Evolutionary conservation across 2,888 invertebrate genomes (phyloP), one percentile per base, ranked within the genome.

Genomic region (Cerastoderma edule): DNA sequence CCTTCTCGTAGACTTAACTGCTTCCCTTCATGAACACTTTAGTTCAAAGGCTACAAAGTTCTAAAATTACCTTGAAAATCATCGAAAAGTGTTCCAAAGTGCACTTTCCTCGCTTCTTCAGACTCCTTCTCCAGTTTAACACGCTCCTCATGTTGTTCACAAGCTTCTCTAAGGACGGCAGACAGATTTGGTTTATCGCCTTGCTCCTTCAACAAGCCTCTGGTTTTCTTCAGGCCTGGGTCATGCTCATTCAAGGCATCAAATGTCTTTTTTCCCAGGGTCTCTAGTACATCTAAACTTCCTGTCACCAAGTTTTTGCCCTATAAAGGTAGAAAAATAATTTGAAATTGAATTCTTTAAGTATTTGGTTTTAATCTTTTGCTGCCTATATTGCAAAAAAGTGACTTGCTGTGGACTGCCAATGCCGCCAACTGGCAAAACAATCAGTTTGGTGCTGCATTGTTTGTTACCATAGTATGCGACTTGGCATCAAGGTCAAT

Each of bases 201-300:
- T 57, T 85, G 79, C 13, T 88, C 87, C 54, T 82, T 84, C 3
- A 96, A 93, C 87, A 96, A 94, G 48, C 95, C 93, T 89, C 96
- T 96, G 88, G 96, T 96, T 48, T 84, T 86, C 85, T 95, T 96
- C 22, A 97, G 93, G 0, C 97, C 96, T 0, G 97, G 97, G 93
- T 98, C 98, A 33, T 97, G 97, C 74, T 98, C 97, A 91, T 97
- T 97, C 0, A 98, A 93, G 0, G 97, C 97, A 90, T 97, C 96
- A 96, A 98, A 97, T 0, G 98, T 98, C 92, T 98, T 98, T 92
- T 98, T 98, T 8, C 98, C 98, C 83, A 98, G 96, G 0, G 96
- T 96, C 93, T 98, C 98, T 60, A 98, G 93, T 0, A 98, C 98
- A 90, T 97, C 98, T 30, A 93, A 83, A 57, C 93, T 89, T 22